Base-by-base conservation (phyloP, 2,113 vertebrate genomes). In the Oenanthe oenanthe region DNA sequence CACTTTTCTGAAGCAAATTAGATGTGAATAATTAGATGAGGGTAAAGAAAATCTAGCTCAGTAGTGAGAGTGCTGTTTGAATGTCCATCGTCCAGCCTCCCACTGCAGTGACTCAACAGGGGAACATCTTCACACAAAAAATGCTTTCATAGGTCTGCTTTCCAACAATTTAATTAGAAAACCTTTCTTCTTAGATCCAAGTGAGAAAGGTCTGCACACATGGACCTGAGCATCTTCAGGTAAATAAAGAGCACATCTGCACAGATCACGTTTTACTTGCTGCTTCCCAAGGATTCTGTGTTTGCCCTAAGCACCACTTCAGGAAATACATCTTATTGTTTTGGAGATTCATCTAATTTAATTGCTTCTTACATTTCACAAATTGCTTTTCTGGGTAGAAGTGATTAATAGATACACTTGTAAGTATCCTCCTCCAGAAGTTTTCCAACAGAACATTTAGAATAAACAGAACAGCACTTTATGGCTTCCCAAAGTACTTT, bases 361-460 rank as follows among this genome's bases (percentile, higher is more conserved):
- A 71, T 63, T 77, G 67, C 68, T 93, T 93, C 73, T 80, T 88
- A 73, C 36, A 77, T 74, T 74, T 88, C 56, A 82, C 51, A 85
- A 93, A 90, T 76, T 80, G 42, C 51, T 92, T 63, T 70, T 90
- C 92, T 66, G 66, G 15, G 66, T 65, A 48, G 61, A 92, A 85
- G 71, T 60, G 71, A 93, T 87, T 93, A 93, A 95, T 70, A 94
- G 66, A 84, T 15, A 66, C 28, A 92, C 77, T 78, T 56, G 53
- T 60, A 90, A 21, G 22, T 34, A 80, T 45, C 67, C 34, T 88
- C 60, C 82, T 62, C 76, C 88, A 83, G 58, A 96, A 92, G 32
- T 57, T 77, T 91, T 91, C 85, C 63, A 89, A 53, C 22, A 70
- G 56, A 93, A 94, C 65, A 66, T 88, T 58, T 48, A 68, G 43